Evolutionary conservation across 1,140 invertebrate genomes (phyloP).

Genomic region (Anoplolepis gracilipes): DNA sequence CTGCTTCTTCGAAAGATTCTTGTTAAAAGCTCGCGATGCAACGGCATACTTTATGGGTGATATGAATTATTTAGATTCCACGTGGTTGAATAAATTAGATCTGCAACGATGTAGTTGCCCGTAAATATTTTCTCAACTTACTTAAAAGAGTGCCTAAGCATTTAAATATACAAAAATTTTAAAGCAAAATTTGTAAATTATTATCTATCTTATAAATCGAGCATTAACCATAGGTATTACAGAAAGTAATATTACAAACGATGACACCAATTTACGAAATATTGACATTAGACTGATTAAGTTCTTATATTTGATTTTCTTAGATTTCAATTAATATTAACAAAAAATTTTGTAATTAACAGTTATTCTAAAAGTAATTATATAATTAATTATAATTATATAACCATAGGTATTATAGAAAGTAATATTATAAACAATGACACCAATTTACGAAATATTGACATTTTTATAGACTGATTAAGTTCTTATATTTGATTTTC

Average conservation of each 20-base stretch:
- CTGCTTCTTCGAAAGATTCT: slow-evolving; percentile 7
- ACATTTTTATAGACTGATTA: not conserved
- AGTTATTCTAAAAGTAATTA: not conserved
- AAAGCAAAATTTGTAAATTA: slow-evolving; percentile 24
- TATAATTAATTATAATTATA: slow-evolving; percentile 14
- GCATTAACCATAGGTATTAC: not conserved
- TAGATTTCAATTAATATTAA: not conserved
- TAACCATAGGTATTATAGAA: too few relatives aligned
- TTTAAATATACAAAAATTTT: not conserved
- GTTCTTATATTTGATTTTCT: not conserved
- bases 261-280: not conserved
- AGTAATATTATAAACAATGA: not conserved
- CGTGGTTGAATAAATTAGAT: slow-evolving; percentile 47
- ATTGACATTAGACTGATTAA: not conserved
- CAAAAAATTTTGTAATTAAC: not conserved
- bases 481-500: not conserved
- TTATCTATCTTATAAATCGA: not conserved
- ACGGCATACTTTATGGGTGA: slow-evolving; percentile 39
- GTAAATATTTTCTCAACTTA: slow-evolving; percentile 38
- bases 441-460: not conserved
- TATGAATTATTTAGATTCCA: slow-evolving; percentile 54
- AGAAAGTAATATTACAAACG: not conserved
- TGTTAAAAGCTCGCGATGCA: slow-evolving; percentile 47
- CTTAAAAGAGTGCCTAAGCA: slow-evolving; percentile 15
- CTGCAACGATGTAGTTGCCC: slow-evolving; percentile 15